phyloP scores from a whole-genome alignment of 2,888 invertebrate species.

The Matsumyia berberina region DNA sequence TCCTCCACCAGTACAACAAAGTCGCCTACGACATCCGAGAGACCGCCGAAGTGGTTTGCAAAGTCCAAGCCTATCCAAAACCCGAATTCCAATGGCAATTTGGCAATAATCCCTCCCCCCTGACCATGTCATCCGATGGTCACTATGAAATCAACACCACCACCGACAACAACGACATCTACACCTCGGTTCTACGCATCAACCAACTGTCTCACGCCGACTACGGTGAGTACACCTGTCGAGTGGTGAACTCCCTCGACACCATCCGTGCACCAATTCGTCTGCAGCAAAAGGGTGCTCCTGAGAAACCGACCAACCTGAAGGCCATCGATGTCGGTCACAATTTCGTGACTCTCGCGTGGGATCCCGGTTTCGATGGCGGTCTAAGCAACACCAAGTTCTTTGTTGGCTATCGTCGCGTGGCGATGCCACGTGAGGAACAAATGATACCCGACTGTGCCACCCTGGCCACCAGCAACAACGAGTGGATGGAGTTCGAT shows the following conservation, averaged over 20 bases:
- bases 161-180: constrained; percentile 93
- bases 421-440: constrained; percentile 87
- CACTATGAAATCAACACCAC: constrained; percentile 94
- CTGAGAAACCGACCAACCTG: constrained; percentile 91
- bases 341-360: constrained; percentile 91
- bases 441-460: constrained; percentile 87
- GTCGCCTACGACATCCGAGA: constrained; percentile 94
- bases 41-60: constrained; percentile 93
- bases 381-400: constrained; percentile 94
- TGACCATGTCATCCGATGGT: constrained; percentile 92
- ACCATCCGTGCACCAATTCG: constrained; percentile 90
- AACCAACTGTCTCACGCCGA: constrained; percentile 91
- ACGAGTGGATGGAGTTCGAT: constrained; percentile 93
- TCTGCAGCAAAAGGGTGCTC: constrained; percentile 94
- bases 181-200: constrained; percentile 91
- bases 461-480: constrained; percentile 85
- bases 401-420: constrained; percentile 92
- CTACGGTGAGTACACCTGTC: constrained; percentile 96
- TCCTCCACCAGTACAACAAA: constrained; percentile 93
- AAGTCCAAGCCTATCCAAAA: constrained; percentile 95
- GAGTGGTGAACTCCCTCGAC: constrained; percentile 93
- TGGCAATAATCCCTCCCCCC: constrained; percentile 89
- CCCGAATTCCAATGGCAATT: constrained; percentile 97
- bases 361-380: constrained; percentile 96
- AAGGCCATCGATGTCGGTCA: constrained; percentile 90